Evolutionary conservation across 2,797 vertebrate genomes (phyloP).

Genomic region (Hippoglossus hippoglossus): DNA sequence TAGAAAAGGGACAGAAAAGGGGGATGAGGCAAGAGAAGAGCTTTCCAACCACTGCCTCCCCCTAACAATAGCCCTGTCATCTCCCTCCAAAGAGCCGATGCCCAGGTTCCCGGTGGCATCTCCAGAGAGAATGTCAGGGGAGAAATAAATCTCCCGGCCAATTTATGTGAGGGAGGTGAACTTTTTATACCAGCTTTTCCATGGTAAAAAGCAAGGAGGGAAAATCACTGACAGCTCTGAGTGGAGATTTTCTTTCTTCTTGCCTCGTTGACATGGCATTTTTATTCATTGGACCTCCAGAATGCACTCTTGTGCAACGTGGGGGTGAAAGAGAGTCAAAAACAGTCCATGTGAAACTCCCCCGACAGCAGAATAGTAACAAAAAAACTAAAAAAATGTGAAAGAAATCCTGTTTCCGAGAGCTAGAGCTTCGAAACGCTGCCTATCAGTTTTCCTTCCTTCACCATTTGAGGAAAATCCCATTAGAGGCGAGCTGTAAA

Average conservation of each 20-base stretch:
- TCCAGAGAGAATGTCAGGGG: conserved; percentile 81
- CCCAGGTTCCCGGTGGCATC: conserved; percentile 77
- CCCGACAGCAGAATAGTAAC: conserved; percentile 42
- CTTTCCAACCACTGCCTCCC: conserved; percentile 44
- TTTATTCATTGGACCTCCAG: conserved; percentile 80
- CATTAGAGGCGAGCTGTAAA: conserved; percentile 63
- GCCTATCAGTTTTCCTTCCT: conserved; percentile 31
- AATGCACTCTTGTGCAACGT: conserved; percentile 73
- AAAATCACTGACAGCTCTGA: conserved; percentile 77
- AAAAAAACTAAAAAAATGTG: conserved; percentile 26
- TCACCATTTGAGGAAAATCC: conserved; percentile 33
- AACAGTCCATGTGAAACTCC: conserved; percentile 72
- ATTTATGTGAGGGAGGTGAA: conserved; percentile 84
- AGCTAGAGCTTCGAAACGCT: conserved; percentile 2
- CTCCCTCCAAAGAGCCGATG: conserved; percentile 71
- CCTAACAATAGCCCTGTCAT: conserved; percentile 83
- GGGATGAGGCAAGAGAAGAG: conserved; percentile 67
- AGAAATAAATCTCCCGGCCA: conserved; percentile 83
- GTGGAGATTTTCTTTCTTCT: conserved; percentile 77
- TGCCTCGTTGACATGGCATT: conserved; percentile 77
- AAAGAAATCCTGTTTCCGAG: no score
- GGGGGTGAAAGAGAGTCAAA: conserved; percentile 71
- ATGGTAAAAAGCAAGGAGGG: conserved; percentile 58
- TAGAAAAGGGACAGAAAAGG: conserved; percentile 39
- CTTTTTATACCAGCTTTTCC: conserved; percentile 61